phyloP scores from a whole-genome alignment of 2,888 invertebrate genomes.

The Bursaphelenchus okinawaensis region DNA sequence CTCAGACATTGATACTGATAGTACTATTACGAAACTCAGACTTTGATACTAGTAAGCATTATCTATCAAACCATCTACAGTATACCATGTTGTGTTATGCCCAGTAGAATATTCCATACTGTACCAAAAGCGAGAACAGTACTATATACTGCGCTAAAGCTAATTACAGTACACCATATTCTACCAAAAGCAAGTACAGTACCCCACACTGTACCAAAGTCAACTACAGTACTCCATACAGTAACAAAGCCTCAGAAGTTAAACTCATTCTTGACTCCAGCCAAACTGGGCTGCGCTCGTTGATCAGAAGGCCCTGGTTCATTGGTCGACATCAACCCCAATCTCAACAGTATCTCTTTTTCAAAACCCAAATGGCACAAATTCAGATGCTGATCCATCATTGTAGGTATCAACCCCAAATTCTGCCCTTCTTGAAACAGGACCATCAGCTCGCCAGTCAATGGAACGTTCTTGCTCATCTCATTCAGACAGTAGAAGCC shows the following conservation, averaged over 20 bases:
- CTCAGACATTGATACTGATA: too few relatives aligned
- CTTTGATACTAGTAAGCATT: too few relatives aligned
- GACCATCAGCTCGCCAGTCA: slow-evolving; percentile 4
- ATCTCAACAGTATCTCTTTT: not conserved
- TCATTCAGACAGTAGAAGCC: slow-evolving; percentile 20
- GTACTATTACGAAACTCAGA: too few relatives aligned
- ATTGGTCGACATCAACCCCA: not conserved
- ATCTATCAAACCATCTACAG: too few relatives aligned
- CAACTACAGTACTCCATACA: too few relatives aligned
- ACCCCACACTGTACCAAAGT: too few relatives aligned
- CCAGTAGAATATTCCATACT: too few relatives aligned
- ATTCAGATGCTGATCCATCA: not conserved
- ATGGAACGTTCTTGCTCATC: slow-evolving; percentile 9
- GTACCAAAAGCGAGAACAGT: too few relatives aligned
- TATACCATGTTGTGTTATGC: too few relatives aligned
- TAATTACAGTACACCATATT: too few relatives aligned
- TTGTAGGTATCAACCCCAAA: not conserved
- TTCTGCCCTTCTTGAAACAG: slow-evolving; percentile 4
- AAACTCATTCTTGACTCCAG: not conserved
- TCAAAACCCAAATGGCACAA: not conserved
- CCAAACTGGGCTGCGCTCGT: not conserved
- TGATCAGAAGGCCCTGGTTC: not conserved
- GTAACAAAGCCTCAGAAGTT: not conserved
- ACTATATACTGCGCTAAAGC: too few relatives aligned
- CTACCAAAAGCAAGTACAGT: too few relatives aligned